Conservation (phyloP, 37 sponge, comb jelly and placozoan genomes). For the Oopsacas minuta region DNA sequence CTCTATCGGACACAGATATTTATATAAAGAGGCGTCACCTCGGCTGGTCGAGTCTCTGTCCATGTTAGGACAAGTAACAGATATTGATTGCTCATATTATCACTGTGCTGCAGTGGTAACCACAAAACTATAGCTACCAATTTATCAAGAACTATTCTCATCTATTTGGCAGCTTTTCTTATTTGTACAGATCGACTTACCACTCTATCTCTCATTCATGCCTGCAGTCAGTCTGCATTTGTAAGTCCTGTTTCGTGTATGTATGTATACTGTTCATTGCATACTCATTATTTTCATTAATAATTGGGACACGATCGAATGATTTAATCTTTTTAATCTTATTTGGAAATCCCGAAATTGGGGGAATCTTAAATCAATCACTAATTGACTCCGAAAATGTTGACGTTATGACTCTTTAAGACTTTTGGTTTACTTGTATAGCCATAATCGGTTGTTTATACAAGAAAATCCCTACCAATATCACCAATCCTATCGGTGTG, state of each 20-base stretch:
- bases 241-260: neutral
- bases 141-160: neutral
- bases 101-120: slow-evolving; percentile 27
- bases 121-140: neutral
- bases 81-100: slow-evolving; percentile 36
- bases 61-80: neutral
- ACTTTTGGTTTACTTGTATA: too few relatives aligned
- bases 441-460: too few relatives aligned
- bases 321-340: too few relatives aligned
- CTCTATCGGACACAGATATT: slow-evolving; percentile 44
- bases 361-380: too few relatives aligned
- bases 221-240: neutral
- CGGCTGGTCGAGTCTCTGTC: slow-evolving; percentile 29
- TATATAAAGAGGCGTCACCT: slow-evolving; percentile 33
- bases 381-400: too few relatives aligned
- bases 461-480: too few relatives aligned
- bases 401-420: too few relatives aligned
- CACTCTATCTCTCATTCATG: slow-evolving; percentile 11
- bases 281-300: neutral
- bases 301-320: too few relatives aligned
- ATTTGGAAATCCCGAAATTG: too few relatives aligned
- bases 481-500: too few relatives aligned
- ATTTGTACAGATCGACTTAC: slow-evolving; percentile 17
- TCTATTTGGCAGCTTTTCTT: slow-evolving; percentile 4
- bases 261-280: neutral